Base-by-base conservation (phyloP, 2,113 vertebrate species). In the Tringa solitaria region DNA sequence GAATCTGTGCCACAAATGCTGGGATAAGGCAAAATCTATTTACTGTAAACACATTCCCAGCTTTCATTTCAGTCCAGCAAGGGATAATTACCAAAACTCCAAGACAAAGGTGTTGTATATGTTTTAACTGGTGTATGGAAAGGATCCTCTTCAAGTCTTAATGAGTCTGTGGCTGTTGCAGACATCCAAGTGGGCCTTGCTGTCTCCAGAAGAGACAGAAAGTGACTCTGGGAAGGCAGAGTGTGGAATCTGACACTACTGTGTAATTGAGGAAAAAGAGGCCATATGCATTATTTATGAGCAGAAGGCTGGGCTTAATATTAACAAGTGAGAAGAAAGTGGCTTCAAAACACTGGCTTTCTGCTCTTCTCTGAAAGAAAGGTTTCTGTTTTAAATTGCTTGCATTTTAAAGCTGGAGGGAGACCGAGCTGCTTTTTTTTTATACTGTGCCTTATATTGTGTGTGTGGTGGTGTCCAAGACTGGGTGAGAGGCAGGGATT, bases 221-320 rank as follows among this genome's bases (percentile, higher is more conserved):
- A 96, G 89, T 88, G 81, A 91, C 93, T 91, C 85, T 94, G 94
- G 92, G 87, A 96, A 97, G 84, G 77, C 83, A 91, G 79, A 89
- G 96, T 76, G 93, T 93, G 88, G 96, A 97, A 81, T 87, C 87
- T 96, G 94, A 94, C 95, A 88, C 94, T 96, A 16, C 73, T 19
- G 43, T 96, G 94, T 97, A 96, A 97, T 32, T 75, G 95, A 97
- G 97, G 96, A 84, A 95, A 97, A 95, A 94, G 90, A 91, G 80
- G 78, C 87, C 43, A 39, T 80, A 93, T 98, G 97, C 97, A 98
- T 98, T 97, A 98, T 98, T 98, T 97, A 98, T 98, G 95, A 98
- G 95, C 88, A 92, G 93, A 91, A 64, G 73, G 95, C 96, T 90
- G 83, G 88, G 96, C 96, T 94, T 68, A 39, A 93, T 96, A 95